phyloP scores from a whole-genome alignment of 2,888 invertebrate species.

The Phymatocera aterrima region DNA sequence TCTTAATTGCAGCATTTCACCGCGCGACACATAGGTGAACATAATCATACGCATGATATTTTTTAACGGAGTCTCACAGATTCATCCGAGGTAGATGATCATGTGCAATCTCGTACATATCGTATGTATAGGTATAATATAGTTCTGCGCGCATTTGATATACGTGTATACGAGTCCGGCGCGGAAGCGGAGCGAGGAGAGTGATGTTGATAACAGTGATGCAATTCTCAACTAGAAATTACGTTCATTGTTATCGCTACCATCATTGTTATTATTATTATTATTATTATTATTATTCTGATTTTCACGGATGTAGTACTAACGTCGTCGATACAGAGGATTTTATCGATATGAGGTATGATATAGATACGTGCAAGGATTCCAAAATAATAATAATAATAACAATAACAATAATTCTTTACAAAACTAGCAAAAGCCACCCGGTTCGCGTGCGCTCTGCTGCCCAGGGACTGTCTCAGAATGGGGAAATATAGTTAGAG shows the following conservation, averaged over 20 bases:
- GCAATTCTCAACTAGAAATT: slow-evolving; percentile 1
- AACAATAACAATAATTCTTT: not conserved
- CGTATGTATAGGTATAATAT: not conserved
- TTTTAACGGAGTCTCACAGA: not conserved
- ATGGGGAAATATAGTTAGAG: slow-evolving; percentile 40
- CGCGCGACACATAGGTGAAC: not conserved
- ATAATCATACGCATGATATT: not conserved
- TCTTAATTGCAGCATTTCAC: slow-evolving; percentile 43
- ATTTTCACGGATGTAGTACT: not conserved
- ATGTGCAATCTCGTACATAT: not conserved
- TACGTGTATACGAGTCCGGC: not conserved
- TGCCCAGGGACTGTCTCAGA: slow-evolving; percentile 43
- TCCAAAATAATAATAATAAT: not conserved
- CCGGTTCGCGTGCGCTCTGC: slow-evolving; percentile 41
- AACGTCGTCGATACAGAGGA: not conserved
- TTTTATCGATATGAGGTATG: not conserved
- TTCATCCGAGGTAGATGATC: not conserved
- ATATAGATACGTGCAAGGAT: too few species aligned
- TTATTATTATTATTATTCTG: not conserved
- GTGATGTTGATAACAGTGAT: not conserved
- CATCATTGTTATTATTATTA: not conserved
- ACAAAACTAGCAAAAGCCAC: slow-evolving; percentile 12
- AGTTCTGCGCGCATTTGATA: not conserved
- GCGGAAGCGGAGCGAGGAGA: not conserved
- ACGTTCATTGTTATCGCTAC: not conserved